Evolutionary conservation across 1,140 invertebrate species (phyloP).

Genomic region (Holotrichia oblita): DNA sequence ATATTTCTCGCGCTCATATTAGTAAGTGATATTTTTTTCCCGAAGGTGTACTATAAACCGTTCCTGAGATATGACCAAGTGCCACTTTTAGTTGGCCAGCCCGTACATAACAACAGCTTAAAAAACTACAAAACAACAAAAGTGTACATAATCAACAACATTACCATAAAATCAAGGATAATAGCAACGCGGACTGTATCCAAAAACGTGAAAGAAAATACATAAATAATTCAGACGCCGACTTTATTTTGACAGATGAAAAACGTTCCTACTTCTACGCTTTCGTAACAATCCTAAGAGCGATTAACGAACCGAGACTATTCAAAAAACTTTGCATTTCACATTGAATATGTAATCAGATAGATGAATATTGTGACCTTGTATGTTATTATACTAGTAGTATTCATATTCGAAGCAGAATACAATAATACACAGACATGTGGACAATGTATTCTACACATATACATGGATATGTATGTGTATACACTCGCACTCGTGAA

Average conservation of each 20-base stretch:
- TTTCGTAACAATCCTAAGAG: background rate
- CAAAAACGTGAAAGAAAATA: background rate
- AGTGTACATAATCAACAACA: background rate
- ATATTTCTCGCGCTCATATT: no score
- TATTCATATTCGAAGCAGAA: no score
- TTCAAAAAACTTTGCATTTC: background rate
- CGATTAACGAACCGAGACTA: conserved; percentile 20
- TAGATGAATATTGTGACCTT: background rate
- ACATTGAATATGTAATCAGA: conserved; percentile 25
- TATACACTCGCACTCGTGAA: no score
- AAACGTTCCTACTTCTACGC: background rate
- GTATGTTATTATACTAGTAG: background rate
- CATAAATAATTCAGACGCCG: conserved; percentile 27
- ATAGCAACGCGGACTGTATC: background rate
- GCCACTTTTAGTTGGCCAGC: no score
- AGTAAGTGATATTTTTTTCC: no score
- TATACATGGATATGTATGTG: no score
- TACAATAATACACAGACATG: no score
- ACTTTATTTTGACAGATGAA: conserved; percentile 26
- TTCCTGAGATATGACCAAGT: no score
- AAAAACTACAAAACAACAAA: background rate
- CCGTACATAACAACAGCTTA: background rate
- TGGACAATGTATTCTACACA: no score
- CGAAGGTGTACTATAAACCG: no score
- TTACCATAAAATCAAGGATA: conserved; percentile 36